Base-by-base conservation (phyloP, 2,888 invertebrate species). In the Drosophila tanythrix region DNA sequence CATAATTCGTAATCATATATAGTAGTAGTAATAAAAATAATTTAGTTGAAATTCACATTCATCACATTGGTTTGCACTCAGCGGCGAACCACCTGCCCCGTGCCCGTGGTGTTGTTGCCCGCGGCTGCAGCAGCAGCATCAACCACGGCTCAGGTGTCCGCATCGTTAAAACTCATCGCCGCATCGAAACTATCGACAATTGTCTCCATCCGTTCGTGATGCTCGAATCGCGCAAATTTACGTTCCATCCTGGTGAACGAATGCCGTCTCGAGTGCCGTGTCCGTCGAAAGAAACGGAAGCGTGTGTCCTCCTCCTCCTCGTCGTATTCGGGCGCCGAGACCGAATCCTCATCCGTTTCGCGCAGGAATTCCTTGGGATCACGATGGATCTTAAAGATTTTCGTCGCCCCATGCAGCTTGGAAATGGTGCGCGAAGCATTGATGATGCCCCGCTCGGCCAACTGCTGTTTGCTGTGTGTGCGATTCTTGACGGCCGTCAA, bases 31-130 rank as follows among this genome's bases (percentile, higher is more conserved):
- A 81, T 89, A 88, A 82, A 88, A 89, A 88, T 89, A 89, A 88
- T 89, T 88, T 90, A 88, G 90, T 90, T 89, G 90, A 91, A 89
- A 89, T 90, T 89, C 91, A 89, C 89, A 91, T 87, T 91, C 89
- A 89, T 89, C 89, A 89, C 89, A 89, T 91, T 91, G 91, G 89
- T 87, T 87, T 88, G 85, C 90, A 79, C 81, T 76, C 69, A 72
- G 81, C 80, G 76, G 74, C 77, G 74, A 82, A 79, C 84, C 84
- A 76, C 72, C 71, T 77, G 82, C 77, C 76, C 83, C 71, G 70
- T 72, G 76, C 62, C 62, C 71, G 71, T 63, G 79, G 68, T 82
- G 82, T 66, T 64, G 69, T 48, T 59, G 58, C 43, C 62, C 58
- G 65, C 51, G 57, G 70, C 63, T 70, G 66, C 62, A 64, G 55